These are phyloP conservation scores for Rousettus madagascariensis DNA, from an alignment of 2,797 vertebrate species.

Conservation along the genomic window DNA sequence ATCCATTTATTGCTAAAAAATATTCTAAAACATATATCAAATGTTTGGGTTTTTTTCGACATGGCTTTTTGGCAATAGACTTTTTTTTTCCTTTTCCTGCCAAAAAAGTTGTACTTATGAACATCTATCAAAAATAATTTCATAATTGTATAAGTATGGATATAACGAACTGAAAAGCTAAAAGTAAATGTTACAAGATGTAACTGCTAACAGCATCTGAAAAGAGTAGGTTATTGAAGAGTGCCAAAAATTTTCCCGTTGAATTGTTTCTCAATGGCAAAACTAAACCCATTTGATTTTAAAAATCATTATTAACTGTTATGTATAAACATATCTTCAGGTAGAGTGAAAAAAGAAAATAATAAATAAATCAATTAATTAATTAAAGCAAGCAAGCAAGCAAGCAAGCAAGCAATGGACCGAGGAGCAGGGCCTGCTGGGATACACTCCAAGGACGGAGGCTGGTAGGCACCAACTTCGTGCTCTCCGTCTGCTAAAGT, in stretches of 20 bases:
- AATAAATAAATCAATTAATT: too few species aligned
- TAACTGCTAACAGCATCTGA: not conserved
- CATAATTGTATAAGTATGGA: not conserved
- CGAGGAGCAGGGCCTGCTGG: not conserved
- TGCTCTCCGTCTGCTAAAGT: not conserved
- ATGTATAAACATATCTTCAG: not conserved
- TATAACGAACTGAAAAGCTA: not conserved
- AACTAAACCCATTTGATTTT: slow-evolving; percentile 43
- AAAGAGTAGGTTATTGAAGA: not conserved
- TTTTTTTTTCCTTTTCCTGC: not conserved
- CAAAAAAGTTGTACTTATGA: not conserved
- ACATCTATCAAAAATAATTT: not conserved
- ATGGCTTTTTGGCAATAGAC: not conserved
- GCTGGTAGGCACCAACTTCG: not conserved
- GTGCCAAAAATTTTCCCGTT: not conserved
- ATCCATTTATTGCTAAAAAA: too few species aligned
- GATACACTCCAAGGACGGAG: not conserved
- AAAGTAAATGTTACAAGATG: not conserved
- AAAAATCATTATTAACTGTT: not conserved
- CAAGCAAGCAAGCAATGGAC: too few species aligned
- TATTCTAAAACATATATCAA: too few species aligned
- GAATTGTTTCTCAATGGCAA: slow-evolving; percentile 29
- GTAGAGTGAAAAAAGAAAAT: too few species aligned
- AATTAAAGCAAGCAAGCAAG: too few species aligned
- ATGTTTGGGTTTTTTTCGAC: not conserved